Conservation (phyloP, 2,113 vertebrate species). For the Chionomys nivalis region DNA sequence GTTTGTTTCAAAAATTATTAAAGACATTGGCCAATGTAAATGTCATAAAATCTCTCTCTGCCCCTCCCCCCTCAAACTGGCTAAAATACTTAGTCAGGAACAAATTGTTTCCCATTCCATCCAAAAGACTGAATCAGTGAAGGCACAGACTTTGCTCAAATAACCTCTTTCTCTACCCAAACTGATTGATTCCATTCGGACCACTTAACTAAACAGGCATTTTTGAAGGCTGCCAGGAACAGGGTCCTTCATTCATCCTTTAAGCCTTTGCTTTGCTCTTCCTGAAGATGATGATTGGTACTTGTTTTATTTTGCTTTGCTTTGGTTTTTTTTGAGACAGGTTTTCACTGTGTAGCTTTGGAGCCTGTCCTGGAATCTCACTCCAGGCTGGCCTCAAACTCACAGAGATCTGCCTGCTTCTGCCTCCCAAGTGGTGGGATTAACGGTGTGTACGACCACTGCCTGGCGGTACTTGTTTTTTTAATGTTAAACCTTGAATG, state of each 20-base stretch:
- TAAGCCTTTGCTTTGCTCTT: slow-evolving; percentile 30
- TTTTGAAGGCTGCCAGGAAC: neutral
- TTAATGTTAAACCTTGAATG: slow-evolving; percentile 35
- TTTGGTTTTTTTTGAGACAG: too few relatives aligned
- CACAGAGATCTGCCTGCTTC: too few relatives aligned
- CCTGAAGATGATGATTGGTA: too few relatives aligned
- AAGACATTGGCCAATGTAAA: neutral
- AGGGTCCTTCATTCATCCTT: neutral
- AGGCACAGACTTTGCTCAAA: slow-evolving; percentile 11
- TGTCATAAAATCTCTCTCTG: neutral
- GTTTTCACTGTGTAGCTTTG: too few relatives aligned
- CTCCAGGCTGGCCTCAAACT: too few relatives aligned
- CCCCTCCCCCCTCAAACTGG: neutral
- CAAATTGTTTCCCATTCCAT: neutral
- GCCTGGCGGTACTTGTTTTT: neutral
- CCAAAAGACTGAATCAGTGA: slow-evolving; percentile 22
- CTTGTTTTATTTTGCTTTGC: too few relatives aligned
- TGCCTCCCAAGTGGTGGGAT: too few relatives aligned
- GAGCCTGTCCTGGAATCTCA: too few relatives aligned
- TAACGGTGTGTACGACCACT: too few relatives aligned
- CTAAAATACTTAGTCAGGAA: neutral
- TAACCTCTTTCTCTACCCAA: neutral
- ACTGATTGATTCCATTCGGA: neutral
- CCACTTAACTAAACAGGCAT: neutral
- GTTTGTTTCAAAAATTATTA: slow-evolving; percentile 31